Evolutionary conservation across 2,113 vertebrate species (phyloP), one percentile per base, ranked within the genome.

Genomic region (Rafetus swinhoei): DNA sequence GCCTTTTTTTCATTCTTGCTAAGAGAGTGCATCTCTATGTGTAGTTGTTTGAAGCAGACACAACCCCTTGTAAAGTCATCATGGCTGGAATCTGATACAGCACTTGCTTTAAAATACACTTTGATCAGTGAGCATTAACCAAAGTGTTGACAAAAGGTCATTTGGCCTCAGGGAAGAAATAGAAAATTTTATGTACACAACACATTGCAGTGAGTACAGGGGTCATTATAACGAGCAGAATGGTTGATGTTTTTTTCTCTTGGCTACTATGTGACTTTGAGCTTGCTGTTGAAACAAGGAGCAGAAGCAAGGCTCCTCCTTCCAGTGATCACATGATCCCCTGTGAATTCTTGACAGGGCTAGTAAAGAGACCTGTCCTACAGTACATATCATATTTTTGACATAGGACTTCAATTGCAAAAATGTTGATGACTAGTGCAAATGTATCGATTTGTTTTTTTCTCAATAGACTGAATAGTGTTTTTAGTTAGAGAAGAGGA

Each of bases 401-500:
- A 98, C 96, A 6, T 93, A 97, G 90, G 93, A 92, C 97, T 97
- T 97, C 97, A 96, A 96, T 97, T 97, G 96, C 95, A 94, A 96
- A 97, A 96, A 97, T 96, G 95, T 97, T 97, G 96, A 98, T 97
- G 98, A 98, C 97, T 93, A 92, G 95, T 90, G 96, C 97, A 98
- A 97, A 98, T 96, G 94, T 93, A 98, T 98, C 21, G 96, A 98
- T 98, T 98, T 95, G 93, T 95, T 96, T 96, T 94, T 95, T 79
- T 91, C 97, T 92, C 97, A 89, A 88, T 96, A 98, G 97, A 97
- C 98, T 92, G 32, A 96, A 94, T 95, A 96, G 52, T 96, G 97
- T 97, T 97, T 98, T 97, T 97, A 98, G 97, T 98, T 98, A 97
- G 96, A 88, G 86, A 90, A 96, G 97, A 97, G 97, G 98, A 95